These are phyloP conservation scores for Chloroclysta siterata DNA, from an alignment of 2,888 invertebrate genomes.

Conservation along the genomic window DNA sequence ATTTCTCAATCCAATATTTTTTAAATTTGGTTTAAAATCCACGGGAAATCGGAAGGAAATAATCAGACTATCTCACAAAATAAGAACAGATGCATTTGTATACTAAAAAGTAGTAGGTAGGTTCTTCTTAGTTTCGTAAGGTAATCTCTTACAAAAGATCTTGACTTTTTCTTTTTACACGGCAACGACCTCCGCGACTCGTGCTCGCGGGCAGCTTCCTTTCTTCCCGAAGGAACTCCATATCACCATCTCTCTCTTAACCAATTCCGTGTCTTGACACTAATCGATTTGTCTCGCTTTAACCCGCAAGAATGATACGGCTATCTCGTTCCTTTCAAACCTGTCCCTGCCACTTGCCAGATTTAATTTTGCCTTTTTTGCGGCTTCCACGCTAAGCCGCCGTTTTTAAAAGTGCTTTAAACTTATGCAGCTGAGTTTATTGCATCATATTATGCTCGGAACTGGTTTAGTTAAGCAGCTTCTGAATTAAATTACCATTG, in stretches of 20 bases:
- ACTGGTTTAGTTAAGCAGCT: conserved; percentile 20
- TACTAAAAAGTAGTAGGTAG: conserved; percentile 12
- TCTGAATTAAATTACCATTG: conserved; percentile 15
- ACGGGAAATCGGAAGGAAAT: too few relatives aligned
- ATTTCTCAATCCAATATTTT: too few relatives aligned
- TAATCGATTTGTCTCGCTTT: conserved; percentile 77
- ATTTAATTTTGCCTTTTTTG: conserved; percentile 72
- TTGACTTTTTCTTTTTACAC: conserved; percentile 65
- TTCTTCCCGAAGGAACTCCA: conserved; percentile 54
- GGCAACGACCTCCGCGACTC: conserved; percentile 71
- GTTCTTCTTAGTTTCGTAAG: conserved; percentile 49
- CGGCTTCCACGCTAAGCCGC: conserved; percentile 50
- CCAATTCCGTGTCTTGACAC: conserved; percentile 66
- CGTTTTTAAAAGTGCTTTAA: conserved; percentile 51
- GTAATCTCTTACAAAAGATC: conserved; percentile 67
- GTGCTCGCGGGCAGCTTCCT: conserved; percentile 49
- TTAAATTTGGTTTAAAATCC: too few relatives aligned
- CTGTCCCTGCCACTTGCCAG: conserved; percentile 58
- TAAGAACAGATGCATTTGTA: too few relatives aligned
- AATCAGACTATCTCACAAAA: too few relatives aligned
- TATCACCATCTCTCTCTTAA: conserved; percentile 63
- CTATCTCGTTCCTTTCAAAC: conserved; percentile 64
- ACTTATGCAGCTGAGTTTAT: conserved; percentile 44
- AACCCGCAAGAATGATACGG: conserved; percentile 57
- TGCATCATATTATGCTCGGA: conserved; percentile 30